Evolutionary conservation across 2,113 vertebrate species (phyloP), one percentile per base, ranked within the genome.

Genomic region (Sclerurus mexicanus): DNA sequence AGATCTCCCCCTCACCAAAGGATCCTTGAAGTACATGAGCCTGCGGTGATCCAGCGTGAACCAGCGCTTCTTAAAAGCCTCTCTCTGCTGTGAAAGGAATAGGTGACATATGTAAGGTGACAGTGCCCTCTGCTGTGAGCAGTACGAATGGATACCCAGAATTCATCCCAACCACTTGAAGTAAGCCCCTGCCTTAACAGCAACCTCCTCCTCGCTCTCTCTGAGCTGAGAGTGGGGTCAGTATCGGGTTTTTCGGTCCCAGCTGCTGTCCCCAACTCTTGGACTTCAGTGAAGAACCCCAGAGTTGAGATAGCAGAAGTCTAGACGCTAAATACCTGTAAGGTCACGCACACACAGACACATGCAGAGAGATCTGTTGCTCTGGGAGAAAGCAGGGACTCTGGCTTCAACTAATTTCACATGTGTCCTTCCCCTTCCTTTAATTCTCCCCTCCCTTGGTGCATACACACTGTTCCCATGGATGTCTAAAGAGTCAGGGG

Each of bases 51-150:
- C 99, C 77, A 99, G 96, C 2, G 99, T 99, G 95, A 99, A 99
- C 99, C 99, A 99, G 83, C 99, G 98, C 86, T 98, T 99, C 98
- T 99, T 99, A 88, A 99, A 99, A n/a, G 98, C 98, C 91, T 99
- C 99, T 16, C 95, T 99, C 95, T 99, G 99, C 99, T 99, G 95
- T 7, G 83, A 72, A 92, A 13, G 83, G 76, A 91, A 98, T 53
- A 93, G 40, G 30, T 10, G 66, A 89, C 39, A 83, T 56, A 56
- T 4, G 71, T 90, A 80, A 94, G 94, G 47, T 12, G 46, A 95
- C 80, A 86, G 89, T 66, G 95, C 96, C 96, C 97, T 95, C 97
- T 96, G 77, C 92, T 19, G 97, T 22, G 6, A 87, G 89, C 44
- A 47, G 30, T 22, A 74, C 3, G 6, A 95, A 91, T 10, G 78